Base-by-base conservation (phyloP, 2,888 invertebrate genomes). In the Drosophila pegasa region DNA sequence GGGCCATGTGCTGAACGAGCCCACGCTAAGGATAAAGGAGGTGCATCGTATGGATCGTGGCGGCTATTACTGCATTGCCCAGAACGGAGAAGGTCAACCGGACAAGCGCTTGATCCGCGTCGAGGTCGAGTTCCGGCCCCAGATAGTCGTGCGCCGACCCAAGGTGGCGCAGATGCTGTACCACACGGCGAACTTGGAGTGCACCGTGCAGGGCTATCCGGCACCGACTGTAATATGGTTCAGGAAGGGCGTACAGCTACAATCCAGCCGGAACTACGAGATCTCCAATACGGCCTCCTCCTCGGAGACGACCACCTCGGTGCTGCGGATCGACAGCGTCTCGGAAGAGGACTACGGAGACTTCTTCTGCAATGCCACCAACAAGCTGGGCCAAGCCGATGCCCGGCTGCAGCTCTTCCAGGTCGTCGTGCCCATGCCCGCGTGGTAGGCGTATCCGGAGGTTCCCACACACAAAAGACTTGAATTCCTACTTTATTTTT, bases 331-430 rank as follows among this genome's bases (percentile, higher is more conserved):
- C 41, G 83, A 76, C 27, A 89, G 89, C 47, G 88, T 91, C 3
- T 76, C 87, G 56, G 89, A 83, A 48, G 71, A 80, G 43, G 91
- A 92, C 76, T 91, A 89, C 60, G 92, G 92, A 0, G 91, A 92
- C 63, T 92, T 91, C 55, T 91, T 84, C 33, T 92, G 92, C 78
- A 91, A 91, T 68, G 92, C 92, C 52, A 91, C 91, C 50, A 92
- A 92, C 56, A 92, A 91, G 78, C 69, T 92, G 71, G 92, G 92
- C 16, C 88, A 91, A 35, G 87, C 88, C 65, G 91, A 91, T 65
- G 91, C 91, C 37, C 89, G 90, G 52, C 80, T 92, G 60, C 87
- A 92, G 80, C 82, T 92, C 60, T 92, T 90, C 75, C 88, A 90
- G 84, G 76, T 88, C 57, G 84, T 90, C 59, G 91, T 91, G 66